These are phyloP conservation scores for Psilanteris sp. DNA, from an alignment of 1,140 invertebrate genomes.

Conservation along the genomic window DNA sequence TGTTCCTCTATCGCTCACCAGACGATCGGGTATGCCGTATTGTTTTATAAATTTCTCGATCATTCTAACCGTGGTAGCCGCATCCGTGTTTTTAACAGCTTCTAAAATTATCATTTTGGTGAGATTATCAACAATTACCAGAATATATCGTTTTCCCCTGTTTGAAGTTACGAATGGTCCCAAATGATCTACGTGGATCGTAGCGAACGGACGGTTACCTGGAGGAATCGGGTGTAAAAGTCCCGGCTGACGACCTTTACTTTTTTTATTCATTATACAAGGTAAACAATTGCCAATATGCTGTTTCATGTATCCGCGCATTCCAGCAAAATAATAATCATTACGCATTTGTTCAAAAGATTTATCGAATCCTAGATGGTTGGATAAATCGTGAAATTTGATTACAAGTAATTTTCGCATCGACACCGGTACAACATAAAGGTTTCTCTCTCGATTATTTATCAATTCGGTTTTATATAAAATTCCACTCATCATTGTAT, in stretches of 20 bases:
- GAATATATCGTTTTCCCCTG: neutral
- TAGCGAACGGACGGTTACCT: neutral
- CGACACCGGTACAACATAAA: constrained; percentile 17
- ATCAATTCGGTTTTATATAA: constrained; percentile 14
- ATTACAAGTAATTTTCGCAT: constrained; percentile 48
- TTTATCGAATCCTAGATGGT: constrained; percentile 33
- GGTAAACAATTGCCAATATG: neutral
- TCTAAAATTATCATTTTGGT: constrained; percentile 1
- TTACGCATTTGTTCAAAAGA: neutral
- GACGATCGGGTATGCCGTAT: constrained; percentile 21
- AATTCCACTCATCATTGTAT: constrained; percentile 13
- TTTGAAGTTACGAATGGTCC: neutral
- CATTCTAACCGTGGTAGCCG: neutral
- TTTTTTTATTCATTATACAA: neutral
- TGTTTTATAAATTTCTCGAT: neutral
- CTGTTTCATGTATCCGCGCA: neutral
- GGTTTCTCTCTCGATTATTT: neutral
- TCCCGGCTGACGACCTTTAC: neutral
- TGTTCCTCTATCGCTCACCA: constrained; percentile 67
- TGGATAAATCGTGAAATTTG: constrained; percentile 28
- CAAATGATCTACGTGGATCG: neutral
- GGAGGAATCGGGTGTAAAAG: neutral
- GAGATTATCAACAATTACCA: neutral
- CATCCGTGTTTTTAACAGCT: neutral
- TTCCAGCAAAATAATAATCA: constrained; percentile 6